A percentile compares a stretch with the other conserved stretches of the same genome.
phyloP scores from a whole-genome alignment of 2,888 invertebrate genomes.

The Philereme transversata region DNA sequence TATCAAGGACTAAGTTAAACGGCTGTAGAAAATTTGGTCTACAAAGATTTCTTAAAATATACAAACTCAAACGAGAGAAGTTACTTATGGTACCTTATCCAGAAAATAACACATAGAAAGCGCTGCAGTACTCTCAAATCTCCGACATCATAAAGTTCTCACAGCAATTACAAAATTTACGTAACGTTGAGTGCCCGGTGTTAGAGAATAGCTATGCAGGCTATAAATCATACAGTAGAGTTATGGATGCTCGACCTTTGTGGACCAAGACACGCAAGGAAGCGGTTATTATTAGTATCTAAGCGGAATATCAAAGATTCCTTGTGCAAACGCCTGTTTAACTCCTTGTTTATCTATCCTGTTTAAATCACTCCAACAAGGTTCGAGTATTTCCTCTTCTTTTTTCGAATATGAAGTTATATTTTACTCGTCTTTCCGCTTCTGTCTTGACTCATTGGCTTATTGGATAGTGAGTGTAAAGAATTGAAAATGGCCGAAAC shows the following conservation, averaged over 20 bases:
- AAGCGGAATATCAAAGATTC: too few relatives aligned
- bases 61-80: too few relatives aligned
- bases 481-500: constrained; percentile 35
- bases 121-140: not conserved
- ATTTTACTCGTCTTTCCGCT: not conserved
- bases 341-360: too few relatives aligned
- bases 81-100: too few relatives aligned
- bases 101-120: too few relatives aligned
- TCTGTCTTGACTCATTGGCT: constrained; percentile 11
- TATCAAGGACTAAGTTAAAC: too few relatives aligned
- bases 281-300: constrained; percentile 9
- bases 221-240: constrained; percentile 27
- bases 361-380: too few relatives aligned
- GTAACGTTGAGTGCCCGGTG: constrained; percentile 24
- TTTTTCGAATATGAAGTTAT: too few relatives aligned
- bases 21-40: too few relatives aligned
- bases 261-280: constrained; percentile 3
- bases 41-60: too few relatives aligned
- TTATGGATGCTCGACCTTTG: constrained; percentile 28
- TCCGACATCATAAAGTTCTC: constrained; percentile 16
- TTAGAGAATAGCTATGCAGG: constrained; percentile 19
- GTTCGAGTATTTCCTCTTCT: too few relatives aligned
- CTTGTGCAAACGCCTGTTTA: not conserved
- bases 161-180: constrained; percentile 26
- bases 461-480: constrained; percentile 34